Evolutionary conservation across 2,113 vertebrate genomes (phyloP).

Genomic region (Ariopsis seemanni): DNA sequence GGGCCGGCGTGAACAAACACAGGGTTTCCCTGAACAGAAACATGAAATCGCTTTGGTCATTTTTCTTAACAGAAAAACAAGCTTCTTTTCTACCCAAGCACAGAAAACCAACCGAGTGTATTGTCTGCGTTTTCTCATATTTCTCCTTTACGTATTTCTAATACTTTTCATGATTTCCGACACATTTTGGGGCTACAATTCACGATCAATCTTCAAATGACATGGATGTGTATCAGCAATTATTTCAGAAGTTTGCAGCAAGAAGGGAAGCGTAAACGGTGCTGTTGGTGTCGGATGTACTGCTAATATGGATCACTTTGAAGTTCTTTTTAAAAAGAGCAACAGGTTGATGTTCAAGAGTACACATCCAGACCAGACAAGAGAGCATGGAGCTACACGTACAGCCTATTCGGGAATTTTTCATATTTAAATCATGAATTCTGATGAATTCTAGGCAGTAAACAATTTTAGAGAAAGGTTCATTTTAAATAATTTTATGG

Average conservation of each 20-base stretch:
- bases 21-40: constrained; percentile 82
- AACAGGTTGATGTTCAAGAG: too few relatives aligned
- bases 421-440: too few relatives aligned
- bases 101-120: not conserved
- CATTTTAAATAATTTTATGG: too few relatives aligned
- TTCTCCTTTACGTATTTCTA: not conserved
- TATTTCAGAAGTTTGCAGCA: not conserved
- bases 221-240: not conserved
- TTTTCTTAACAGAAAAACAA: not conserved
- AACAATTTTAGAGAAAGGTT: too few relatives aligned
- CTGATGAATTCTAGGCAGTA: too few relatives aligned
- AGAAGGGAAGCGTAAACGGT: not conserved
- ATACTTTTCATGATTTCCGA: not conserved
- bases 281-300: not conserved
- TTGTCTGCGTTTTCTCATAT: not conserved
- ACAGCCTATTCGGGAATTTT: too few relatives aligned
- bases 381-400: too few relatives aligned
- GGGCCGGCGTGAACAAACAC: constrained; percentile 98
- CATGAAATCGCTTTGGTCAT: not conserved
- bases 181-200: not conserved
- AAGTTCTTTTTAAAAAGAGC: too few relatives aligned
- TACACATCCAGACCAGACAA: too few relatives aligned
- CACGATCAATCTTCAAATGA: not conserved
- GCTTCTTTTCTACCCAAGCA: not conserved
- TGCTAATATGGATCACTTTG: too few relatives aligned